These are phyloP conservation scores for Madoqua kirkii DNA, from an alignment of 2,113 vertebrate species.

Conservation along the genomic window DNA sequence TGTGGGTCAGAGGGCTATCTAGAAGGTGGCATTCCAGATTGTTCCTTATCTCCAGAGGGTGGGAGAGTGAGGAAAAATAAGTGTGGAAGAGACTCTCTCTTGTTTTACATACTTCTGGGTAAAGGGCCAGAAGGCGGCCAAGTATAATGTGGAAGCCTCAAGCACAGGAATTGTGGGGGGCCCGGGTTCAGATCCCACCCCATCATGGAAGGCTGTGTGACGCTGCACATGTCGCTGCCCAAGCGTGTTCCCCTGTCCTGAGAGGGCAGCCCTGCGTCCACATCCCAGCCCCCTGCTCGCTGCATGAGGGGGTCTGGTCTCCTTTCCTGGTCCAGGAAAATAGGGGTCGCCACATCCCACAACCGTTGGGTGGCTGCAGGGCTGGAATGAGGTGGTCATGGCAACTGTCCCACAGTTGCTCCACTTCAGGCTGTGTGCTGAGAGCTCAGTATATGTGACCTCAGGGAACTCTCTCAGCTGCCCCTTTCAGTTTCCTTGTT, in stretches of 20 bases:
- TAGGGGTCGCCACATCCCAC: neutral
- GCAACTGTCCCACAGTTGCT: fast-evolving
- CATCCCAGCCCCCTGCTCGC: neutral
- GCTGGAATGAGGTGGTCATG: neutral
- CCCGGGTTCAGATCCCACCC: neutral
- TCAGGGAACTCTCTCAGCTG: neutral
- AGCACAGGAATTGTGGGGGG: neutral
- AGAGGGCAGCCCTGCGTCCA: neutral
- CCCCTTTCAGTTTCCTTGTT: neutral
- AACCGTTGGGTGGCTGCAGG: neutral
- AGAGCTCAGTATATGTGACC: fast-evolving
- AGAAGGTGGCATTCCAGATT: neutral
- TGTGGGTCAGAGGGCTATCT: neutral
- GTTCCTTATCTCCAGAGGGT: neutral
- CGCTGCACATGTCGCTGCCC: fast-evolving
- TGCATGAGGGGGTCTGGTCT: neutral
- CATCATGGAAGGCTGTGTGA: neutral
- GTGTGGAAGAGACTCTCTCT: neutral
- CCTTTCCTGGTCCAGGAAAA: neutral
- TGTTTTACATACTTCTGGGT: neutral
- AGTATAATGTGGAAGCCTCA: neutral
- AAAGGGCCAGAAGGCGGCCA: neutral
- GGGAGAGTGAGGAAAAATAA: neutral
- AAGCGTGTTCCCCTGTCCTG: fast-evolving
- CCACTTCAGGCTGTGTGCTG: fast-evolving